Evolutionary conservation across 2,888 invertebrate species (phyloP).

Genomic region (Scotopteryx bipunctaria): DNA sequence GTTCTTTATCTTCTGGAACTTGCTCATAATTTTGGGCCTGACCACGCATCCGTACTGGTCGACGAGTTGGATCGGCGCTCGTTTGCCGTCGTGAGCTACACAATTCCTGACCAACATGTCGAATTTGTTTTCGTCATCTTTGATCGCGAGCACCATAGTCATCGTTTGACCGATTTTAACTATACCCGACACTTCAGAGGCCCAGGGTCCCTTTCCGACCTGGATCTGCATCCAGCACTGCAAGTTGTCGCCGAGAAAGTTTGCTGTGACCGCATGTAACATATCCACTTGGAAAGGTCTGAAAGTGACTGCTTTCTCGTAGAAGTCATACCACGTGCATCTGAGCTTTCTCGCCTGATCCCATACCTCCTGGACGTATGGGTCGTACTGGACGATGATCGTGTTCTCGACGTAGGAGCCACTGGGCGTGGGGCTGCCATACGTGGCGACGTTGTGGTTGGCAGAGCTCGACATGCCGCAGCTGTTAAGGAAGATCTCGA

Average conservation of each 20-base stretch:
- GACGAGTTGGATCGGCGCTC: constrained; percentile 95
- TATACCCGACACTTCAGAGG: constrained; percentile 97
- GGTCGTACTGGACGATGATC: constrained; percentile 97
- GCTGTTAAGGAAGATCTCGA: constrained; percentile 96
- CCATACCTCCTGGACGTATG: constrained; percentile 97
- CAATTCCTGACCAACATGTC: constrained; percentile 97
- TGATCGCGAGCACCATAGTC: constrained; percentile 98
- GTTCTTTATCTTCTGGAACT: constrained; percentile 98
- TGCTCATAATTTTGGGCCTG: constrained; percentile 96
- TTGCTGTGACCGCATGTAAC: constrained; percentile 96
- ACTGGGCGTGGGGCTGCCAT: constrained; percentile 94
- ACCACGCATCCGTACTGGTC: constrained; percentile 97
- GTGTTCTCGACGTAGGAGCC: constrained; percentile 97
- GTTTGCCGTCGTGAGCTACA: constrained; percentile 96
- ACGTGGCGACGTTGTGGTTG: constrained; percentile 92
- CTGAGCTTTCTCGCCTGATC: constrained; percentile 96
- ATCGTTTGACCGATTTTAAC: constrained; percentile 98
- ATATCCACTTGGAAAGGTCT: constrained; percentile 98
- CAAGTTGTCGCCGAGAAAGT: constrained; percentile 96
- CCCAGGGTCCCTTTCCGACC: constrained; percentile 98
- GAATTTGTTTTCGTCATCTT: constrained; percentile 97
- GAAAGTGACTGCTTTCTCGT: constrained; percentile 97
- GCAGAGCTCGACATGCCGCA: constrained; percentile 97
- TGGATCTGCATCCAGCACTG: constrained; percentile 99
- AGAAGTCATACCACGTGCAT: constrained; percentile 98